Evolutionary conservation across 2,113 vertebrate species (phyloP).

Genomic region (Pachyramphus minor): DNA sequence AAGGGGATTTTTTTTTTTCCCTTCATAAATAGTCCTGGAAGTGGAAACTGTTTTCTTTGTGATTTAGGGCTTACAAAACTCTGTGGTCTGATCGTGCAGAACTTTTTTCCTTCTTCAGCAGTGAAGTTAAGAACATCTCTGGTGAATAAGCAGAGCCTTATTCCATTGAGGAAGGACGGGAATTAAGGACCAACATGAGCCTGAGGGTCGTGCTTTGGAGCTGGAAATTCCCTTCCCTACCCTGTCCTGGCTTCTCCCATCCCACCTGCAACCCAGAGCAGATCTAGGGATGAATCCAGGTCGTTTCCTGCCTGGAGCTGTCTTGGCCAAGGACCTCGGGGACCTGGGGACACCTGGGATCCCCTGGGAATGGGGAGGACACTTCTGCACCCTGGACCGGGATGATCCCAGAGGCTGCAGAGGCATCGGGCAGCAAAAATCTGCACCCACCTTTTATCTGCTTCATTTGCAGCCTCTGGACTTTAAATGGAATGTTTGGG

Average conservation of each 20-base stretch:
- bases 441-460: background rate
- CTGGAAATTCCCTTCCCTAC: background rate
- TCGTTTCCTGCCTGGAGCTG: too few relatives aligned
- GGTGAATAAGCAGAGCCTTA: background rate
- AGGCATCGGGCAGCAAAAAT: background rate
- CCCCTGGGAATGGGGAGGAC: background rate
- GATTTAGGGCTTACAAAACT: background rate
- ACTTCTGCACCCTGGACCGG: background rate
- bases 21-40: background rate
- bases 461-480: background rate
- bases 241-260: background rate
- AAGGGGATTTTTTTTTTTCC: background rate
- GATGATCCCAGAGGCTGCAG: background rate
- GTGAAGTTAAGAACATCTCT: background rate
- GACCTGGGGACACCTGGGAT: background rate
- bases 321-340: background rate
- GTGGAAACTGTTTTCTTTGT: background rate
- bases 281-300: accelerated
- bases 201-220: background rate
- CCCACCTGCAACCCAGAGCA: background rate
- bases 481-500: background rate
- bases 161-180: background rate
- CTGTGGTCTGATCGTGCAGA: accelerated
- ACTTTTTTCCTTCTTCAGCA: background rate
- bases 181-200: accelerated